Evolutionary conservation across 2,113 vertebrate species (phyloP).

Genomic region (Nerophis lumbriciformis): DNA sequence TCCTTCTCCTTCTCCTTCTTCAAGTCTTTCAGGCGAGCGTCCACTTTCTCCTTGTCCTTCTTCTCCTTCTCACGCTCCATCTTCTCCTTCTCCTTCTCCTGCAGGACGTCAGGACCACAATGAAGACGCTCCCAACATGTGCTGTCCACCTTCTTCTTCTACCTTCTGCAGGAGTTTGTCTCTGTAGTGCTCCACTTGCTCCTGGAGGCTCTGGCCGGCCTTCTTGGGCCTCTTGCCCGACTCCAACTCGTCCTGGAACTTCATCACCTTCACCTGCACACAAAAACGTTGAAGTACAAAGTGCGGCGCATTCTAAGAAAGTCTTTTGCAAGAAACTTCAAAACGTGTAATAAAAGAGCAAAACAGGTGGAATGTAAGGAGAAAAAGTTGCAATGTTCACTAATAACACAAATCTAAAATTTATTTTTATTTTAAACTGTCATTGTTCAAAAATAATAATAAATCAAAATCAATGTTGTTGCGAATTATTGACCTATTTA

Average conservation of each 20-base stretch:
- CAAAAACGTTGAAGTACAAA: too few species aligned
- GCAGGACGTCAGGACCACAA: slow-evolving; percentile 54
- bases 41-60: slow-evolving; percentile 82
- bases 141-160: not conserved
- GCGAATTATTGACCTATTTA: too few species aligned
- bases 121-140: not conserved
- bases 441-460: too few species aligned
- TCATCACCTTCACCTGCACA: slow-evolving; percentile 94
- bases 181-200: slow-evolving; percentile 97
- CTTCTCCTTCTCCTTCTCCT: slow-evolving; percentile 97
- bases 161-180: slow-evolving; percentile 97
- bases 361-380: too few species aligned
- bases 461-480: too few species aligned
- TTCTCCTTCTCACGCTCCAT: slow-evolving; percentile 91
- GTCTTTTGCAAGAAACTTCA: too few species aligned
- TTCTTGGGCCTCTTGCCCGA: slow-evolving; percentile 97
- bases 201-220: slow-evolving; percentile 90
- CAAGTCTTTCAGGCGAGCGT: slow-evolving; percentile 82
- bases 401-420: too few species aligned
- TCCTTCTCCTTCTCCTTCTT: slow-evolving; percentile 87
- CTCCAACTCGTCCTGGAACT: slow-evolving; percentile 98
- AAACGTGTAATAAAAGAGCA: too few species aligned
- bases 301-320: too few species aligned
- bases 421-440: too few species aligned
- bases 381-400: too few species aligned